Percentiles rank a stretch among this genome's conserved stretches.
phyloP scores from a whole-genome alignment of 2,113 vertebrate species.

The Pan troglodytes region NHGRI_mPanTro3-v2.1_pri NC_072407.2:78708501-78709000 shows the following conservation, averaged over 20 bases:
- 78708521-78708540: background rate
- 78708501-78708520: background rate
- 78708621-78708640: background rate
- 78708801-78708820: constrained; percentile 88
- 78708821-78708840: constrained; percentile 92
- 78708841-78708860: constrained; percentile 90
- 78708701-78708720: background rate
- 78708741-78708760: background rate
- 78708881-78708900: constrained; percentile 91
- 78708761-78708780: background rate
- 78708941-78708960: background rate
- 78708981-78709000: background rate
- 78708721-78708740: background rate
- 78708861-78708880: constrained; percentile 89
- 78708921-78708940: constrained; percentile 19
- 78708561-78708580: background rate
- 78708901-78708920: constrained; percentile 92
- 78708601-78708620: background rate
- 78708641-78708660: background rate
- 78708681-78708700: background rate
- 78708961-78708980: background rate
- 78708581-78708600: background rate
- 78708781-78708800: constrained; percentile 8
- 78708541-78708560: too few relatives aligned
- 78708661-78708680: background rate